Conservation (phyloP, 2,888 invertebrate genomes). For the Brachyopa scutellaris region DNA sequence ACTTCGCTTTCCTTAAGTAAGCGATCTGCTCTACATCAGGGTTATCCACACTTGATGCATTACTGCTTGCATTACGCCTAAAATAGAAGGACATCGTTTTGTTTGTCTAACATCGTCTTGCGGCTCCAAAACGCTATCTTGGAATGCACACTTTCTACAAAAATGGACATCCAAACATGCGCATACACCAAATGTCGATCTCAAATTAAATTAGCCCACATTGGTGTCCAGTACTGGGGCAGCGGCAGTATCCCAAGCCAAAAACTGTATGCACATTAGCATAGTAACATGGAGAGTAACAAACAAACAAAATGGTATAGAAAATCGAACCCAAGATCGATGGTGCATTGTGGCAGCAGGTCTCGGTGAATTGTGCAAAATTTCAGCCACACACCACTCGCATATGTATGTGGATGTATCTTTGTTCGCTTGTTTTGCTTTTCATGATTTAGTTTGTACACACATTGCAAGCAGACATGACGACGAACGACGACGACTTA, state of each 20-base stretch:
- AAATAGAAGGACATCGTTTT: slow-evolving; percentile 31
- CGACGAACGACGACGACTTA: slow-evolving; percentile 32
- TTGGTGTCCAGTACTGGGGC: slow-evolving; percentile 30
- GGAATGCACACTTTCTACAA: slow-evolving; percentile 66
- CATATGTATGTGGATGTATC: slow-evolving; percentile 10
- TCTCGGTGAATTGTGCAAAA: slow-evolving; percentile 18
- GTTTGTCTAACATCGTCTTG: neutral
- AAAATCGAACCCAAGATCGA: slow-evolving; percentile 50
- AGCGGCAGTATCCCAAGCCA: slow-evolving; percentile 40
- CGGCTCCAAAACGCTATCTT: neutral
- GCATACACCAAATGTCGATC: slow-evolving; percentile 40
- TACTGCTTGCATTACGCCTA: neutral
- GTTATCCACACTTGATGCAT: slow-evolving; percentile 16
- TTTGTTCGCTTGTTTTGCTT: slow-evolving; percentile 28
- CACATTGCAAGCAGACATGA: slow-evolving; percentile 23
- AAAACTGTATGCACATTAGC: slow-evolving; percentile 62
- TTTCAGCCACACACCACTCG: neutral
- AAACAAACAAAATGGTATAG: slow-evolving; percentile 6
- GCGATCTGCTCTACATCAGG: slow-evolving; percentile 19
- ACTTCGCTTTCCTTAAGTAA: neutral
- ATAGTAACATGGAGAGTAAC: slow-evolving; percentile 56
- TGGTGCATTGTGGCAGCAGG: slow-evolving; percentile 51
- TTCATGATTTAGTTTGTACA: slow-evolving; percentile 38
- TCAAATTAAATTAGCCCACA: slow-evolving; percentile 63
- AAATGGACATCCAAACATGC: slow-evolving; percentile 55